A percentile compares a stretch with the other conserved stretches of the same genome.
phyloP scores from a whole-genome alignment of 92 coral and sea anemone genomes.

The Galaxea fascicularis region DNA sequence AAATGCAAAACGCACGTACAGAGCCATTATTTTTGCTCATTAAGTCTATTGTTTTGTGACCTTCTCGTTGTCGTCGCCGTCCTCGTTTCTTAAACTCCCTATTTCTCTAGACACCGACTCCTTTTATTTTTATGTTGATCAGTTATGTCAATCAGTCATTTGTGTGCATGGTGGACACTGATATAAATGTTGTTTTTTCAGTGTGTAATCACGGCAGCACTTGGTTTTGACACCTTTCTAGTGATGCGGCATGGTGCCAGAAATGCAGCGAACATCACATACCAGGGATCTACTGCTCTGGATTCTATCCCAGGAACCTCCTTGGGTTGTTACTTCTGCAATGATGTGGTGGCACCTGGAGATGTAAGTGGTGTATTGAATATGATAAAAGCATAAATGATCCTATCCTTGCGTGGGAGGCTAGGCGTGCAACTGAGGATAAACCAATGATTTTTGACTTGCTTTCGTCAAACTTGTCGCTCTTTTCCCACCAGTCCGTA shows the following conservation, averaged over 20 bases:
- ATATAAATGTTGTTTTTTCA: slow-evolving; percentile 4
- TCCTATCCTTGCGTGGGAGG: not conserved
- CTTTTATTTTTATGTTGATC: too few species aligned
- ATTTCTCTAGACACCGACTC: too few species aligned
- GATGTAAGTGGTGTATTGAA: slow-evolving; percentile 71
- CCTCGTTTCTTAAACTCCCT: not conserved
- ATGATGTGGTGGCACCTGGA: slow-evolving; percentile 99
- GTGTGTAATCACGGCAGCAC: slow-evolving; percentile 92
- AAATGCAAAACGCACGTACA: too few species aligned
- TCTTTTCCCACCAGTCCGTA: not conserved
- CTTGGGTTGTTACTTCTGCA: slow-evolving; percentile 97
- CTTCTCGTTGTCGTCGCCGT: too few species aligned
- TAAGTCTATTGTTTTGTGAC: too few species aligned
- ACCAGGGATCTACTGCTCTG: slow-evolving; percentile 16
- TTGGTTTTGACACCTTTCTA: slow-evolving; percentile 97
- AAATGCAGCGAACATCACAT: slow-evolving; percentile 11
- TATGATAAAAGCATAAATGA: not conserved
- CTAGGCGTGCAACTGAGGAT: not conserved
- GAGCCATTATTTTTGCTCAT: too few species aligned
- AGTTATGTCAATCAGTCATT: too few species aligned
- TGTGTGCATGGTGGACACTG: too few species aligned
- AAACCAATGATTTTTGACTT: not conserved
- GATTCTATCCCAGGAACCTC: slow-evolving; percentile 80
- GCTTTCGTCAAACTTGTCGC: not conserved
- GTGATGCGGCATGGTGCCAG: slow-evolving; percentile 97